Percentiles rank a stretch among this genome's conserved stretches.
phyloP scores from a whole-genome alignment of 2,888 invertebrate genomes.

The Drosophila longiperda region DNA sequence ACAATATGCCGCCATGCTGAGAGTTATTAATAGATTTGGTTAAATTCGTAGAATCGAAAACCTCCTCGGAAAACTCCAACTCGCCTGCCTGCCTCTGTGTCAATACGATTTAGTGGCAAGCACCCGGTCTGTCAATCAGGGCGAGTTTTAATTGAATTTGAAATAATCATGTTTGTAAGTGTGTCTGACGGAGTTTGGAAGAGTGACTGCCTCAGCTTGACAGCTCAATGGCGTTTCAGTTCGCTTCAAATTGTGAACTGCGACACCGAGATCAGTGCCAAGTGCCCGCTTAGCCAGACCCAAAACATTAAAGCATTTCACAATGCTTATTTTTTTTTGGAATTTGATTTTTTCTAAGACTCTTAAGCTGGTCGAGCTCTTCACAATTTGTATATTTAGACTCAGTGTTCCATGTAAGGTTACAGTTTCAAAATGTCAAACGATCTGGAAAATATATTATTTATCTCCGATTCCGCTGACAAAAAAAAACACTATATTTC shows the following conservation, averaged over 20 bases:
- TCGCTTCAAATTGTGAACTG: conserved; percentile 26
- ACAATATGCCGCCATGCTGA: conserved; percentile 52
- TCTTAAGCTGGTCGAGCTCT: not conserved
- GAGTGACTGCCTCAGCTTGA: conserved; percentile 41
- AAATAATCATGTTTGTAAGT: conserved; percentile 37
- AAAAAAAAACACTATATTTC: not conserved
- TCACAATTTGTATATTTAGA: not conserved
- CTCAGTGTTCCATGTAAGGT: not conserved
- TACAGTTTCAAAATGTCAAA: not conserved
- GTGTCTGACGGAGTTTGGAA: conserved; percentile 13
- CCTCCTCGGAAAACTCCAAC: conserved; percentile 25
- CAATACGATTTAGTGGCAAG: conserved; percentile 28
- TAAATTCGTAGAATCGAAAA: conserved; percentile 42
- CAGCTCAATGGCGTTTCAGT: conserved; percentile 67
- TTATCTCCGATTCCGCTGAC: conserved; percentile 2
- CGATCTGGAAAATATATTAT: not conserved
- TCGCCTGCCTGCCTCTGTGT: conserved; percentile 24
- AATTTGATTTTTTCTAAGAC: not conserved
- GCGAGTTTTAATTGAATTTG: conserved; percentile 71
- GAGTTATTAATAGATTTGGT: conserved; percentile 37
- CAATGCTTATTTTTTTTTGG: not conserved
- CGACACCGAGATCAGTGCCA: conserved; percentile 12
- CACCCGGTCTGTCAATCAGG: conserved; percentile 72
- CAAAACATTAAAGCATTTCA: conserved; percentile 16
- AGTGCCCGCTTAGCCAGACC: conserved; percentile 14